Evolutionary conservation across 1,140 invertebrate species (phyloP).

Genomic region (Pissodes strobi): DNA sequence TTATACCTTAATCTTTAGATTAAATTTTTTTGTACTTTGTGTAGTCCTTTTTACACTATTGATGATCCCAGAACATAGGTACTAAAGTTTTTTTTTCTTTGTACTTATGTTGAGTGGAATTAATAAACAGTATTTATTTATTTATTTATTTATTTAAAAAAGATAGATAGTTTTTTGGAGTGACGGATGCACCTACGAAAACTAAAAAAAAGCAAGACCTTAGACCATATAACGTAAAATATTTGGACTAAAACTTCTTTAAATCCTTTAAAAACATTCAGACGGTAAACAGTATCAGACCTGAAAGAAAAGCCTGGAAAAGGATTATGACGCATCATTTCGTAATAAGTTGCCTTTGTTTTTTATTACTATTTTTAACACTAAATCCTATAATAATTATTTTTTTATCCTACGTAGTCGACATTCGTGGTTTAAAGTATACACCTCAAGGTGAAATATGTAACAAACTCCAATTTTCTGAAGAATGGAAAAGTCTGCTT

Average conservation of each 20-base stretch:
- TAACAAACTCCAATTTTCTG: slow-evolving; percentile 21
- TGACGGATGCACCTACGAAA: slow-evolving; percentile 24
- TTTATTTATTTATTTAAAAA: too few relatives aligned
- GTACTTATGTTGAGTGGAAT: too few relatives aligned
- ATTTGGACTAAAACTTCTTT: slow-evolving; percentile 6
- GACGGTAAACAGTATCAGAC: slow-evolving; percentile 17
- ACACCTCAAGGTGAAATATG: slow-evolving; percentile 7
- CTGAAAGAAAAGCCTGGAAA: slow-evolving; percentile 13
- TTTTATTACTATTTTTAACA: too few relatives aligned
- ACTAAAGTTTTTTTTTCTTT: too few relatives aligned
- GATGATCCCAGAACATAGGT: too few relatives aligned
- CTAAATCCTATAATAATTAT: neutral
- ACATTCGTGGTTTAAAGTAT: slow-evolving; percentile 19
- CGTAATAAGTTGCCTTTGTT: too few relatives aligned
- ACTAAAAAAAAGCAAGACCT: slow-evolving; percentile 13
- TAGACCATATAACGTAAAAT: slow-evolving; percentile 5
- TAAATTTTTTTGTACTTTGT: too few relatives aligned
- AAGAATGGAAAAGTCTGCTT: slow-evolving; percentile 13
- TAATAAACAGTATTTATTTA: too few relatives aligned
- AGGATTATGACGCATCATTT: too few relatives aligned
- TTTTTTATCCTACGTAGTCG: neutral
- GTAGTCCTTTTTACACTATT: too few relatives aligned
- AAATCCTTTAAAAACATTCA: slow-evolving; percentile 14
- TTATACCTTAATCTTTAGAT: too few relatives aligned
- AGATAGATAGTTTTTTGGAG: slow-evolving; percentile 28